Conservation (phyloP, 2,888 invertebrate species). For the Lasius fuliginosus region DNA sequence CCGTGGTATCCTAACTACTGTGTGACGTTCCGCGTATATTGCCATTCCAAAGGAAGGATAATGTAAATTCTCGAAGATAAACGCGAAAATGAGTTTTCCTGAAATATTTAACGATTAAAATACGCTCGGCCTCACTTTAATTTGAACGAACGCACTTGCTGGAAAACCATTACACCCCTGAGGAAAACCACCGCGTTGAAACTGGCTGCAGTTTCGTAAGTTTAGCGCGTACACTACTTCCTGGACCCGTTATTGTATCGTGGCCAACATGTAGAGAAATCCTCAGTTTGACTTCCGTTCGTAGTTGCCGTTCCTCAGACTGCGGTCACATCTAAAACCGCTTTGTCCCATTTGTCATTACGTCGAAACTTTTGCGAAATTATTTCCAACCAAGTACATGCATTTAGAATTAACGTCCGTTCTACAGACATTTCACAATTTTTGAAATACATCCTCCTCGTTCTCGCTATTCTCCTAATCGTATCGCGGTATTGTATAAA, state of each 20-base stretch:
- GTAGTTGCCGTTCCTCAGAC: constrained; percentile 26
- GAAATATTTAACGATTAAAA: background rate
- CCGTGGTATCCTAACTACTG: background rate
- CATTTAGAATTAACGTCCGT: constrained; percentile 11
- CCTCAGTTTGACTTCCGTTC: constrained; percentile 35
- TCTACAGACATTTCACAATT: background rate
- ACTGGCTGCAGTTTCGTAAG: constrained; percentile 37
- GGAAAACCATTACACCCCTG: constrained; percentile 23
- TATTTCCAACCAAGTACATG: constrained; percentile 8
- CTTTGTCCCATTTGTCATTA: constrained; percentile 32
- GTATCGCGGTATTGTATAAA: background rate
- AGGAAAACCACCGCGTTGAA: constrained; percentile 7
- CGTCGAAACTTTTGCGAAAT: constrained; percentile 45
- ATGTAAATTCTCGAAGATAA: constrained; percentile 10
- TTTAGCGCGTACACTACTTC: background rate
- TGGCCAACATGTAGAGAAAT: constrained; percentile 23
- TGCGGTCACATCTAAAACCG: constrained; percentile 29
- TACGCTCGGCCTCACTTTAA: constrained; percentile 16
- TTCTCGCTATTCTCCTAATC: background rate
- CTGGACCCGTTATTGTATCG: constrained; percentile 11
- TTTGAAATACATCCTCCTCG: background rate
- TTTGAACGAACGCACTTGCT: constrained; percentile 5
- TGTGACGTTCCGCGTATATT: background rate
- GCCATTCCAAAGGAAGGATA: background rate
- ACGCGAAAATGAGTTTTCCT: background rate